phyloP scores from a whole-genome alignment of 2,113 vertebrate genomes.

The Chunga burmeisteri region DNA sequence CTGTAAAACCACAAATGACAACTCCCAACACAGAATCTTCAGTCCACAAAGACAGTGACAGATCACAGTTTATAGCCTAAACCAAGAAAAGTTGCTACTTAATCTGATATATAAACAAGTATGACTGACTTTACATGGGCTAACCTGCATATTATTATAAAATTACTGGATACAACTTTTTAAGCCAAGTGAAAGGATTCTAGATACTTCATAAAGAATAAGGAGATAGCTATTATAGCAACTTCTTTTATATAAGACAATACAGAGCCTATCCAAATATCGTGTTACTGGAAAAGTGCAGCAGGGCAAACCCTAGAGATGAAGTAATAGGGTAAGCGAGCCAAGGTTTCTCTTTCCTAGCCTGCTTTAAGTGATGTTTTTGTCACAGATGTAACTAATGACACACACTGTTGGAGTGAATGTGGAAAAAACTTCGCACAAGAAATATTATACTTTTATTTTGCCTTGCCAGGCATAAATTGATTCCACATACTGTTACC shows the following conservation, averaged over 20 bases:
- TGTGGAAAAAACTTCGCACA: constrained; percentile 66
- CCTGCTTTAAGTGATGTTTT: constrained; percentile 35
- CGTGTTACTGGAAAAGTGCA: constrained; percentile 29
- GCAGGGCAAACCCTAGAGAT: constrained; percentile 8
- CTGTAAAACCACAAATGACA: not conserved
- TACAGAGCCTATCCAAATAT: not conserved
- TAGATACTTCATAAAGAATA: not conserved
- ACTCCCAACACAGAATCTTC: not conserved
- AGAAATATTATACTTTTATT: constrained; percentile 63
- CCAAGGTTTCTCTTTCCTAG: constrained; percentile 36
- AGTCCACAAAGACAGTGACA: not conserved
- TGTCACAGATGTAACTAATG: constrained; percentile 71
- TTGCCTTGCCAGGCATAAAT: constrained; percentile 65
- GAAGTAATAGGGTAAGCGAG: constrained; percentile 15
- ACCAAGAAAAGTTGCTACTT: not conserved
- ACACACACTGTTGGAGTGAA: constrained; percentile 49
- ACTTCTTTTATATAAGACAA: not conserved
- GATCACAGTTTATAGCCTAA: not conserved
- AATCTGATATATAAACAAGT: not conserved
- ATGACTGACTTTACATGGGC: not conserved
- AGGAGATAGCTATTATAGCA: not conserved
- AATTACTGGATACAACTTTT: not conserved
- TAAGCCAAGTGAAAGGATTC: not conserved
- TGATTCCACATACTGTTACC: constrained; percentile 62
- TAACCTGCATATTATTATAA: not conserved